These are phyloP conservation scores for Ciconia stormi DNA, from an alignment of 2,113 vertebrate species.

Conservation along the genomic window DNA sequence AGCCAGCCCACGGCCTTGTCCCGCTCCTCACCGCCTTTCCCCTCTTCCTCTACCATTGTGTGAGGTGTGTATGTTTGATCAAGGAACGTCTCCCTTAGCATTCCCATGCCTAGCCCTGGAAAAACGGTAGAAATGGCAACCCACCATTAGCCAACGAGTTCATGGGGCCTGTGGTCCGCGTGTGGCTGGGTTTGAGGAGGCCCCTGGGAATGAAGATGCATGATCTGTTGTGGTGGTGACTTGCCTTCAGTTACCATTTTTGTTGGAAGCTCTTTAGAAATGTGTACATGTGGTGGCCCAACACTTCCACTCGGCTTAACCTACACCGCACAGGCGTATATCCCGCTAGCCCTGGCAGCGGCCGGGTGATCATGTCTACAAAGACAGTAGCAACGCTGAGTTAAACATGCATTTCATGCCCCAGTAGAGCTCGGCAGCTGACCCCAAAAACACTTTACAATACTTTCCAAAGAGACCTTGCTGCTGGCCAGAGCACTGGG, in stretches of 20 bases:
- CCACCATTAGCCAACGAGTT: background rate
- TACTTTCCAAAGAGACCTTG: background rate
- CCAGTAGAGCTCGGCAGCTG: background rate
- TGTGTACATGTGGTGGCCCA: background rate
- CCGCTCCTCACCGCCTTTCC: accelerated
- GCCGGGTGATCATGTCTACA: background rate
- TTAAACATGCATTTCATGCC: accelerated
- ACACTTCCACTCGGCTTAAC: background rate
- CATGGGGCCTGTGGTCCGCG: background rate
- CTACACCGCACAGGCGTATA: accelerated
- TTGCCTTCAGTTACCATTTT: background rate
- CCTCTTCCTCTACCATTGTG: accelerated
- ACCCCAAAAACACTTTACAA: background rate
- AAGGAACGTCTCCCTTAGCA: accelerated
- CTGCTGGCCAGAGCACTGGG: background rate
- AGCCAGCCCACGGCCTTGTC: accelerated
- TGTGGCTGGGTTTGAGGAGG: background rate
- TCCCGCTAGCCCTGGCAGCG: background rate
- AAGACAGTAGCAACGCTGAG: background rate
- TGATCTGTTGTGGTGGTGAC: background rate
- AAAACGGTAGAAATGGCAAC: background rate
- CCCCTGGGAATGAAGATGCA: background rate
- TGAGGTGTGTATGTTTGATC: accelerated
- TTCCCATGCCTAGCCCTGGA: background rate
- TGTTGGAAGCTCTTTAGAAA: background rate